A percentile compares a stretch with the other conserved stretches of the same genome.
Conservation (phyloP, 2,113 vertebrate genomes). For the Phrynosoma platyrhinos region DNA sequence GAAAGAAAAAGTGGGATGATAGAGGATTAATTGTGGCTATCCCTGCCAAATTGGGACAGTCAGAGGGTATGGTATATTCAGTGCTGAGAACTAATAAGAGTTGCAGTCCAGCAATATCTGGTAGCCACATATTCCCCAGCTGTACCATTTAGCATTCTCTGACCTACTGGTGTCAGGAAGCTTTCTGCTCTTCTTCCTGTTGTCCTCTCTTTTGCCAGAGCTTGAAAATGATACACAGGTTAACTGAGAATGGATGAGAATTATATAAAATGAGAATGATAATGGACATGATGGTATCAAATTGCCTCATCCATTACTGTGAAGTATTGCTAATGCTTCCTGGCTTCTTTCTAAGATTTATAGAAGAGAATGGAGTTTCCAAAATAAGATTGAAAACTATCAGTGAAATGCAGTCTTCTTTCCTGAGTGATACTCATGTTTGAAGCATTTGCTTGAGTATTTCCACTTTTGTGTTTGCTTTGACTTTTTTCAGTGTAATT, state of each 20-base stretch:
- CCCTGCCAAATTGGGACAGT: too few relatives aligned
- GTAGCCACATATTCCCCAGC: too few relatives aligned
- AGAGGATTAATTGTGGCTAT: too few relatives aligned
- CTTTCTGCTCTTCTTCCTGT: background rate
- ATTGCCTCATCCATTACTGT: background rate
- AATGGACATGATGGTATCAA: slow-evolving; percentile 6
- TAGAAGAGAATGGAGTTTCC: background rate
- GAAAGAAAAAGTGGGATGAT: too few relatives aligned
- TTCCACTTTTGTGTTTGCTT: background rate
- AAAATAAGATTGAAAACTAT: slow-evolving; percentile 11
- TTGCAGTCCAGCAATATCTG: too few relatives aligned
- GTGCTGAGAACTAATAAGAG: too few relatives aligned
- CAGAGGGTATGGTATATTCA: too few relatives aligned
- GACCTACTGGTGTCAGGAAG: too few relatives aligned
- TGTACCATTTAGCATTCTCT: too few relatives aligned
- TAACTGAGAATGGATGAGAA: background rate
- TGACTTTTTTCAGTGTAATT: background rate
- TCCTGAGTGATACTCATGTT: background rate
- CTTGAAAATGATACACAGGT: background rate
- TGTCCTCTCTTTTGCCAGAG: background rate
- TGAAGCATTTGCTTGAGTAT: background rate
- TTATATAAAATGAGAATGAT: background rate
- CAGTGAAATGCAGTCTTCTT: background rate
- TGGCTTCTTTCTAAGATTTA: background rate
- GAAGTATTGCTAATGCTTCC: background rate